phyloP scores from a whole-genome alignment of 2,888 invertebrate species.

The Pogonocherus hispidulus region DNA sequence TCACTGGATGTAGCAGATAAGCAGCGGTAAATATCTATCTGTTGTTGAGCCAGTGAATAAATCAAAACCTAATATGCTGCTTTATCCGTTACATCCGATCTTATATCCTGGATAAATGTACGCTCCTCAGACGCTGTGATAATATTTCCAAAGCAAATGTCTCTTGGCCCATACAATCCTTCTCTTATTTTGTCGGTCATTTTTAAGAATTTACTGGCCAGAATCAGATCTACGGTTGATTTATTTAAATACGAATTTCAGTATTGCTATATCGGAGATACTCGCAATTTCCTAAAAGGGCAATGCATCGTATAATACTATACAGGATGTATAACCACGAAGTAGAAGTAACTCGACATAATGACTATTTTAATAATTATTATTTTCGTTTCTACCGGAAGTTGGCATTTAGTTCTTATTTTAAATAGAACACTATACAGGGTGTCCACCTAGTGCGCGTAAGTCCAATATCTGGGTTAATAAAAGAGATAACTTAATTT shows the following conservation, averaged over 20 bases:
- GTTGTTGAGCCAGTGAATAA: slow-evolving; percentile 12
- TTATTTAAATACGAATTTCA: neutral
- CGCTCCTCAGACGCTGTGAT: neutral
- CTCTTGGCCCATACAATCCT: neutral
- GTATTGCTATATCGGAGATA: neutral
- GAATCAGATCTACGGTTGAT: neutral
- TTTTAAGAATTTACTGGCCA: slow-evolving; percentile 9
- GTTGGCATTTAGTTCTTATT: too few relatives aligned
- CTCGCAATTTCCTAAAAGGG: neutral
- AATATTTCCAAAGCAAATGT: slow-evolving; percentile 11
- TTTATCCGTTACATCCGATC: slow-evolving; percentile 16
- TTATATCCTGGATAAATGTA: slow-evolving; percentile 9
- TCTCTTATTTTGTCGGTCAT: neutral
- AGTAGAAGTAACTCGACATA: too few relatives aligned
- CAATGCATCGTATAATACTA: too few relatives aligned
- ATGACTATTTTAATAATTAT: too few relatives aligned
- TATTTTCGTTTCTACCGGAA: too few relatives aligned
- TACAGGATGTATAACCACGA: too few relatives aligned
- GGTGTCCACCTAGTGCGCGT: too few relatives aligned
- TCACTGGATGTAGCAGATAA: neutral
- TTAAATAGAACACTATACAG: too few relatives aligned
- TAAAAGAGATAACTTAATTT: too few relatives aligned
- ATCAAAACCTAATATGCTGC: slow-evolving; percentile 22
- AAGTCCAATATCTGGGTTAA: too few relatives aligned
- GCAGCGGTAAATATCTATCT: slow-evolving; percentile 3